Percentiles rank a stretch among this genome's conserved stretches.
These are phyloP conservation scores for Hippoglossus hippoglossus DNA, from an alignment of 2,797 vertebrate genomes.

Conservation along the genomic window DNA sequence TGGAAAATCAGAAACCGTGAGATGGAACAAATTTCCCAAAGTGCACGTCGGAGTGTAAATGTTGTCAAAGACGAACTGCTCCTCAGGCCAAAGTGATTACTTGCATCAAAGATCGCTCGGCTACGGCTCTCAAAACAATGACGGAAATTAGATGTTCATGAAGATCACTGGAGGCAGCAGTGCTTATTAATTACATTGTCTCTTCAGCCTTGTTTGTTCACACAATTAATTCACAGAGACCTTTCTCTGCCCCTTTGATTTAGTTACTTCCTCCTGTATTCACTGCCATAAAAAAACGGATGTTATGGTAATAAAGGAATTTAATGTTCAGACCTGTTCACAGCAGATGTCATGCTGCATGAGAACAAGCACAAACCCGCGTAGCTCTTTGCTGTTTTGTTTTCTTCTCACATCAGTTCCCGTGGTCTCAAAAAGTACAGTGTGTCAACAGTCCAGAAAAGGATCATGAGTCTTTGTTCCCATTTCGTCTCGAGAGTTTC, in stretches of 20 bases:
- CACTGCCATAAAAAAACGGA: background rate
- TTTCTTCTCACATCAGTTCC: too few relatives aligned
- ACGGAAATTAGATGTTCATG: slow-evolving; percentile 51
- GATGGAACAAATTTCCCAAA: slow-evolving; percentile 32
- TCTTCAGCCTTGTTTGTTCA: slow-evolving; percentile 30
- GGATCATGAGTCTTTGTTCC: slow-evolving; percentile 14
- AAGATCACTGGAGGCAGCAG: slow-evolving; percentile 36
- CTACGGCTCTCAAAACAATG: slow-evolving; percentile 48
- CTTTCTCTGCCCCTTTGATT: slow-evolving; percentile 9
- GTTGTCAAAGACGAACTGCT: slow-evolving; percentile 46
- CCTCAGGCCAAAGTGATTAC: slow-evolving; percentile 60
- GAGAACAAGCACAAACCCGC: background rate
- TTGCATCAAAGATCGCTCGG: slow-evolving; percentile 52
- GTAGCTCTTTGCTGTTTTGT: background rate
- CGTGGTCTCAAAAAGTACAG: background rate
- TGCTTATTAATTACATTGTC: slow-evolving; percentile 39
- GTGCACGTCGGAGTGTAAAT: slow-evolving; percentile 20
- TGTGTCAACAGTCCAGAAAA: slow-evolving; percentile 16
- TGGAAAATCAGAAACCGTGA: slow-evolving; percentile 29
- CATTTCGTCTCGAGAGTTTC: slow-evolving; percentile 1
- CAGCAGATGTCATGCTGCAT: slow-evolving; percentile 6
- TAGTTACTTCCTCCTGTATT: slow-evolving; percentile 3
- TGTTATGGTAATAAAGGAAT: too few relatives aligned
- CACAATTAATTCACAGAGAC: slow-evolving; percentile 8
- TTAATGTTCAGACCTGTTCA: background rate